Conservation (phyloP, 2,888 invertebrate genomes). For the Bembecia ichneumoniformis region DNA sequence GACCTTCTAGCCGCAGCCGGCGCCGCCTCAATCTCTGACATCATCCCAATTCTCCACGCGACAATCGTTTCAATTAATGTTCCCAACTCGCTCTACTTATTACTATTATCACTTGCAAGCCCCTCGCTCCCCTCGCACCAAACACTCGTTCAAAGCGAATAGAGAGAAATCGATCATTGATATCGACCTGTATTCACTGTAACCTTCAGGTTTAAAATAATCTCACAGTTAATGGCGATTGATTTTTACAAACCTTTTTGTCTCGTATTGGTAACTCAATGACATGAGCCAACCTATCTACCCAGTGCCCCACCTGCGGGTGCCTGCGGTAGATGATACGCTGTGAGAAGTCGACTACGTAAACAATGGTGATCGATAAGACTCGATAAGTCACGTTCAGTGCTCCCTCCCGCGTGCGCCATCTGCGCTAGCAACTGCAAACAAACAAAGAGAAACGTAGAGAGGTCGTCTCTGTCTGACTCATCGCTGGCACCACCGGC, state of each 20-base stretch:
- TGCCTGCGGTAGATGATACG: too few relatives aligned
- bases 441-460: not conserved
- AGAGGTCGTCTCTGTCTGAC: constrained; percentile 1
- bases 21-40: constrained; percentile 20
- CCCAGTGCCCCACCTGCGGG: not conserved
- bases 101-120: not conserved
- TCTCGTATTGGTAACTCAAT: too few relatives aligned
- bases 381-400: not conserved
- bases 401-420: not conserved
- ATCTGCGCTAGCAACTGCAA: not conserved
- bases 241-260: too few relatives aligned
- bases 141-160: too few relatives aligned
- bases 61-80: not conserved
- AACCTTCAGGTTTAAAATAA: too few relatives aligned
- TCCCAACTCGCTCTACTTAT: not conserved
- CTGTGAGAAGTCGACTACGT: not conserved
- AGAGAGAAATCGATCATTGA: too few relatives aligned
- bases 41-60: constrained; percentile 10
- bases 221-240: too few relatives aligned
- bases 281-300: too few relatives aligned
- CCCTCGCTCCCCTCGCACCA: too few relatives aligned
- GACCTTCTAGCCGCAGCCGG: constrained; percentile 21
- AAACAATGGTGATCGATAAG: not conserved
- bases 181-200: too few relatives aligned
- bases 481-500: constrained; percentile 9